Evolutionary conservation across 2,113 vertebrate genomes (phyloP).

Genomic region (Cyprinodon brontotheroides): DNA sequence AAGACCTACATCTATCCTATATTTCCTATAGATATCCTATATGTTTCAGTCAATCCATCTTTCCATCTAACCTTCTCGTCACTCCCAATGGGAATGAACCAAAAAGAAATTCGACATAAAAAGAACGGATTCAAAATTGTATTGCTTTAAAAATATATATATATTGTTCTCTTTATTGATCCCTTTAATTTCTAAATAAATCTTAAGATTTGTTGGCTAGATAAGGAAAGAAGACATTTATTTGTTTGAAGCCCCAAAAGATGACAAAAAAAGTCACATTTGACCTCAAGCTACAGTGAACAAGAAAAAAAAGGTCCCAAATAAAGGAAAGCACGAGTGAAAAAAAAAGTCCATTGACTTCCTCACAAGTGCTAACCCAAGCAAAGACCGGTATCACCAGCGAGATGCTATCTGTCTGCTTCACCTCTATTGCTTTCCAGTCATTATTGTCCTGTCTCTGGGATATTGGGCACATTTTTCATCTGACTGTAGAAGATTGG

Average conservation of each 20-base stretch:
- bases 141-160: too few species aligned
- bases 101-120: too few species aligned
- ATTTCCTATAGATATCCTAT: too few species aligned
- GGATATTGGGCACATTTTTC: conserved; percentile 77
- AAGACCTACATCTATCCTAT: too few species aligned
- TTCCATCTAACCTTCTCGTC: too few species aligned
- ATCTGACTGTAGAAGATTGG: conserved; percentile 71
- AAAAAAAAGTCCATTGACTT: conserved; percentile 43
- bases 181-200: neutral
- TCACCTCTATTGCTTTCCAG: conserved; percentile 73
- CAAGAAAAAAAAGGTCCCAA: neutral
- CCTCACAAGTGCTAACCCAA: conserved; percentile 70
- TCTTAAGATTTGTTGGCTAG: neutral
- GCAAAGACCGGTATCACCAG: conserved; percentile 69
- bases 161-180: too few species aligned
- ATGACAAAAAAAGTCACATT: neutral
- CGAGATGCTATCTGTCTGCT: conserved; percentile 72
- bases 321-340: neutral
- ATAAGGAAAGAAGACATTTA: neutral
- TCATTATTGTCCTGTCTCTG: conserved; percentile 73
- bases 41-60: too few species aligned
- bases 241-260: neutral
- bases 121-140: too few species aligned
- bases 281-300: neutral
- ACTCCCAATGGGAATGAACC: too few species aligned